Evolutionary conservation across 1,140 invertebrate genomes (phyloP).

Genomic region (Drosophila oshimai): DNA sequence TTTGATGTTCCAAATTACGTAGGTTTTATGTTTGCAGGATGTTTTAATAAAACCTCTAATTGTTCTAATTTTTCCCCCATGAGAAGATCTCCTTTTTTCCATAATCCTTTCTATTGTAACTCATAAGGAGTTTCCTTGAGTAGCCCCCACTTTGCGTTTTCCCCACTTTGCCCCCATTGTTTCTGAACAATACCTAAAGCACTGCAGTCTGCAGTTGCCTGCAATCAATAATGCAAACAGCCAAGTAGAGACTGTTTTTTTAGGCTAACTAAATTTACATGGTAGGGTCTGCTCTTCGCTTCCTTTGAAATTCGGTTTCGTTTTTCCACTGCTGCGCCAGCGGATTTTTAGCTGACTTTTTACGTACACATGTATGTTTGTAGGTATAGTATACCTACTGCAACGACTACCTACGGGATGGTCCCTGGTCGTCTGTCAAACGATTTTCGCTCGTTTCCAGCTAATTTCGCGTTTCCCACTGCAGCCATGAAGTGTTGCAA

Average conservation of each 20-base stretch:
- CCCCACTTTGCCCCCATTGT: constrained; percentile 1
- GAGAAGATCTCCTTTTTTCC: not conserved
- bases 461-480: constrained; percentile 63
- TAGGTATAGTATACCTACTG: constrained; percentile 16
- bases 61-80: not conserved
- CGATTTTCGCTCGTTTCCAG: constrained; percentile 66
- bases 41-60: not conserved
- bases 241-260: constrained; percentile 41
- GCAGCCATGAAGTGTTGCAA: constrained; percentile 49
- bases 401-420: constrained; percentile 23
- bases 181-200: not conserved
- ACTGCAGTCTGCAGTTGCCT: constrained; percentile 32
- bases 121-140: constrained; percentile 2
- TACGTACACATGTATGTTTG: not conserved
- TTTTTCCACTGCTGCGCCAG: constrained; percentile 61
- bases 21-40: too few species aligned
- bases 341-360: constrained; percentile 44
- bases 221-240: constrained; percentile 29
- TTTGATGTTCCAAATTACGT: too few species aligned
- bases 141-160: not conserved
- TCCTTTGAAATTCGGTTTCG: constrained; percentile 51
- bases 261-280: constrained; percentile 66
- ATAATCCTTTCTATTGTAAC: not conserved
- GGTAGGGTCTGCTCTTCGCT: constrained; percentile 58
- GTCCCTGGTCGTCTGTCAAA: constrained; percentile 40